Percentiles rank a stretch among this genome's conserved stretches.
Evolutionary conservation across 2,797 vertebrate genomes (phyloP).

Genomic region (Propithecus perrieri): DNA sequence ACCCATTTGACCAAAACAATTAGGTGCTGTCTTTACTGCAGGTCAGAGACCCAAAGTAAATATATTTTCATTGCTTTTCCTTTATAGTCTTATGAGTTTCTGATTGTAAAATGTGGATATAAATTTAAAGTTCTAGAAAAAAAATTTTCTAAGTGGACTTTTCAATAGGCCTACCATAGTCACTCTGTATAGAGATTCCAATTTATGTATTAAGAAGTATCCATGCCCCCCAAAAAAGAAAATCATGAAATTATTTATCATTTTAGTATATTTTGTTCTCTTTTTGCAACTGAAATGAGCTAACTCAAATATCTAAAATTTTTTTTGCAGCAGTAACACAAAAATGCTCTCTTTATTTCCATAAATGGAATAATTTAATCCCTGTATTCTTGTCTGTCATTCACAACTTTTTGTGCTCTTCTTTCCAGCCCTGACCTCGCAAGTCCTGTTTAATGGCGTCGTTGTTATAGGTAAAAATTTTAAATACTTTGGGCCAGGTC

Average conservation of each 20-base stretch:
- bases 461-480: not conserved
- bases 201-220: not conserved
- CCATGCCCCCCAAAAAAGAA: not conserved
- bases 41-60: conserved; percentile 16
- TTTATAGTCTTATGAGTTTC: not conserved
- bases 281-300: conserved; percentile 31
- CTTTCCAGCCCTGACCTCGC: not conserved
- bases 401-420: not conserved
- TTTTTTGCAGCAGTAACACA: conserved; percentile 38
- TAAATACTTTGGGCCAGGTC: not conserved
- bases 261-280: not conserved
- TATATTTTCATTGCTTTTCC: conserved; percentile 19
- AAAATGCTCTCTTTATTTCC: not conserved
- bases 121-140: conserved; percentile 18
- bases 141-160: not conserved
- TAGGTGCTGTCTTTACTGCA: conserved; percentile 28
- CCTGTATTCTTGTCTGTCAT: not conserved
- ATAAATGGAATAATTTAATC: conserved; percentile 6
- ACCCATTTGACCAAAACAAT: conserved; percentile 33
- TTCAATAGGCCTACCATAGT: not conserved
- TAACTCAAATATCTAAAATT: conserved; percentile 28
- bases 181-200: not conserved
- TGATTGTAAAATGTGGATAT: conserved; percentile 55
- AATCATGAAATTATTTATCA: not conserved
- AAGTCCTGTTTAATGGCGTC: not conserved